Evolutionary conservation across 2,888 invertebrate genomes (phyloP).

Genomic region (Macrosoma leucophasiata): DNA sequence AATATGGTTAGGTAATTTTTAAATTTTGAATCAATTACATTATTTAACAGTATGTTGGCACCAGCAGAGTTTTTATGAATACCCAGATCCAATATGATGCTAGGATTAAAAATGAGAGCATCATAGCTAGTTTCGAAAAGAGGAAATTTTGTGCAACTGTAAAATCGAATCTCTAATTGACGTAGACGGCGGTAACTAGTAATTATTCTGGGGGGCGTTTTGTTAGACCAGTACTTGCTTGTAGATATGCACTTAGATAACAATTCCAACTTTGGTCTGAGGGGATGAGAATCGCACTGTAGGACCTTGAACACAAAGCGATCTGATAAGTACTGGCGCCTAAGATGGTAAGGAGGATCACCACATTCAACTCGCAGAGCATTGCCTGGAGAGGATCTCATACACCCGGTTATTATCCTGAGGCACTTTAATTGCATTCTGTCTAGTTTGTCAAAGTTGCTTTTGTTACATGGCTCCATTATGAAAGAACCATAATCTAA

Average conservation of each 20-base stretch:
- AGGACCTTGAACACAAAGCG: too few relatives aligned
- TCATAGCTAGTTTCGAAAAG: background rate
- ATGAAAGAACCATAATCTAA: conserved; percentile 1
- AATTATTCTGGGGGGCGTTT: conserved; percentile 3
- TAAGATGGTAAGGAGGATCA: too few relatives aligned
- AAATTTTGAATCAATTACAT: too few relatives aligned
- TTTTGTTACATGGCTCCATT: conserved; percentile 1
- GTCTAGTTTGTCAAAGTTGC: background rate
- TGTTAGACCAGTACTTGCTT: background rate
- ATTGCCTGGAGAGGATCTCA: too few relatives aligned
- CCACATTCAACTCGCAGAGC: too few relatives aligned
- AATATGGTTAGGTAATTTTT: conserved; percentile 2
- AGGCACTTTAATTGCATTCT: conserved; percentile 1
- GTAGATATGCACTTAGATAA: background rate
- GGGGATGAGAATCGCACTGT: too few relatives aligned
- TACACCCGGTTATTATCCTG: too few relatives aligned
- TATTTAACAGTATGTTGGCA: too few relatives aligned
- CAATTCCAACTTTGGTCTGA: conserved; percentile 1
- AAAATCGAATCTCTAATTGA: background rate
- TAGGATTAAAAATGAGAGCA: background rate
- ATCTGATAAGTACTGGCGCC: too few relatives aligned
- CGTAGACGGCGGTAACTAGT: background rate
- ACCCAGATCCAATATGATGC: background rate
- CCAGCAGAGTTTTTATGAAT: too few relatives aligned
- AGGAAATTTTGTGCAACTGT: background rate